Evolutionary conservation across 2,113 vertebrate genomes (phyloP).

Genomic region (Fregetta grallaria): DNA sequence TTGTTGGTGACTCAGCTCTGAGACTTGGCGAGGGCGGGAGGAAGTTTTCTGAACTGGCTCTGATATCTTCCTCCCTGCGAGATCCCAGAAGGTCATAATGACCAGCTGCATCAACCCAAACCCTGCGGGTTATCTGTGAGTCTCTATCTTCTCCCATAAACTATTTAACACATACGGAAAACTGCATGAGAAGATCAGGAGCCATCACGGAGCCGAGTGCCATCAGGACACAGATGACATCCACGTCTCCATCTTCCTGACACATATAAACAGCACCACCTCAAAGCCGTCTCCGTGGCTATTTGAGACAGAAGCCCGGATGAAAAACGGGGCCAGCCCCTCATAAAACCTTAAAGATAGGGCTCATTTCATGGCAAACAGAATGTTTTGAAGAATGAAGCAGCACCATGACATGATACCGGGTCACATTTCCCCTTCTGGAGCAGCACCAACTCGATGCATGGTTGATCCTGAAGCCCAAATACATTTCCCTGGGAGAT

Average conservation of each 20-base stretch:
- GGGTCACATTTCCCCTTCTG: fast-evolving
- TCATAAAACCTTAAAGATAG: not conserved
- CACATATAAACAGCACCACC: not conserved
- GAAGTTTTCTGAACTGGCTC: not conserved
- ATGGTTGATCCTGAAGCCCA: fast-evolving
- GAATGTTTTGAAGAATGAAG: fast-evolving
- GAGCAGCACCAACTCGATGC: not conserved
- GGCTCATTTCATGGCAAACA: fast-evolving
- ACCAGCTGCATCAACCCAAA: not conserved
- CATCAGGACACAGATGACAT: not conserved
- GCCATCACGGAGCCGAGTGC: not conserved
- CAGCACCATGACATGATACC: fast-evolving
- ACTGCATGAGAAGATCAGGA: not conserved
- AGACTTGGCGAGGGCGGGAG: not conserved
- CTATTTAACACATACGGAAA: fast-evolving
- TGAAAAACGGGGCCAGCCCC: not conserved
- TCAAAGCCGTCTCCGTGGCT: fast-evolving
- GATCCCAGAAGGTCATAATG: not conserved
- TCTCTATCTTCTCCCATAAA: not conserved
- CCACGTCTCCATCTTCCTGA: not conserved
- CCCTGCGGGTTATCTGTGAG: not conserved
- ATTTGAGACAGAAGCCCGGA: fast-evolving
- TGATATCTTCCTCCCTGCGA: not conserved
- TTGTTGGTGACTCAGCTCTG: not conserved
- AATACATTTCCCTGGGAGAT: fast-evolving